Base-by-base conservation (phyloP, 1,140 invertebrate species). In the Venustaconcha ellipsiformis region DNA sequence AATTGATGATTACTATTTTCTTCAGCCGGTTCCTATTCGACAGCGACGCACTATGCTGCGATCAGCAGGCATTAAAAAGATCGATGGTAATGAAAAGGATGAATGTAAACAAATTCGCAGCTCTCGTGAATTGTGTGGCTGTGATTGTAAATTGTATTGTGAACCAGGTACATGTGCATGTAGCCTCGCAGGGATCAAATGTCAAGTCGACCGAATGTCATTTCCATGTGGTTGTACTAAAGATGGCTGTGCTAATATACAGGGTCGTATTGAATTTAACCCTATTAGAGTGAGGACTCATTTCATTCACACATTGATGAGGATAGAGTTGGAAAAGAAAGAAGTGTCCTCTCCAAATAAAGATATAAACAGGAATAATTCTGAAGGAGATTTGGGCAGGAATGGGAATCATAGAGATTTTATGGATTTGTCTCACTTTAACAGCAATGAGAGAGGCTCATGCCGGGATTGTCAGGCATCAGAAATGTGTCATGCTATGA, bases 171-270 rank as follows among this genome's bases (percentile, higher is more conserved):
- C 94, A 23, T 99, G 97, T 90, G 94, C 95, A 48, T 99, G 97
- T 90, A 96, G 95, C 87, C 93, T 95, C 87, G 95, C 95, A 67
- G 97, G 96, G 48, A 99, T 99, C 76, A 97, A 98, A 91, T 99
- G 96, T 88, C 96, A 98, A 92, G 96, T 99, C 26, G 97, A 99
- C 91, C 92, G 97, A 78, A 92, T 96, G 62, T 97, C 96, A 84
- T 99, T 99, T 89, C 98, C 98, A 0, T 99, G 98, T 90, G 96
- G 97, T 26, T 99, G 98, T 90, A 94, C 95, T 1, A 93, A 95
- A 78, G 97, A 99, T 84, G 96, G 96, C 66, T 99, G 98, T 90
- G 95, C 93, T 57, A 99, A 99, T 89, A 94, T 93, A 5, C 94
- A 94, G 68, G 98, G 98, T 13, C 92, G 98, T 72, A 96, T 99